Conservation (phyloP, 2,797 vertebrate species). For the Delichon dasypus region DNA sequence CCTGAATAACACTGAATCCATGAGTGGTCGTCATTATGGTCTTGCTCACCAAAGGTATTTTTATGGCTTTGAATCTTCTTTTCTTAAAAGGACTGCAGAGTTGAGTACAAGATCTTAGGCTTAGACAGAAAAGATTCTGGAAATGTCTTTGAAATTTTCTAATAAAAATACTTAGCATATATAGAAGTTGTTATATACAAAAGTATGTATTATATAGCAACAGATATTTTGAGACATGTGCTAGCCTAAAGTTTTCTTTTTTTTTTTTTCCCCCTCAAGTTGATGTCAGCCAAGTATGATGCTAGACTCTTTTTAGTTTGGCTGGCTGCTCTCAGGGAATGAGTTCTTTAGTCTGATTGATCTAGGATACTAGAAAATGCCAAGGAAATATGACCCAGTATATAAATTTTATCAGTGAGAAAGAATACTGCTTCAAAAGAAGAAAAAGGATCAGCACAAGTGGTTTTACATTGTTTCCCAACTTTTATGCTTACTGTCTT, state of each 20-base stretch:
- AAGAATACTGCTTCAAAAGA: background rate
- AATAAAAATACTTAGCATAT: background rate
- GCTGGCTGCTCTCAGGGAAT: background rate
- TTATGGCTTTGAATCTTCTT: background rate
- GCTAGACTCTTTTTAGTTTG: background rate
- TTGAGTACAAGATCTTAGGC: background rate
- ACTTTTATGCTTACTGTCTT: background rate
- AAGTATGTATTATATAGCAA: background rate
- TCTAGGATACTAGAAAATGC: background rate
- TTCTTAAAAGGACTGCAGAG: background rate
- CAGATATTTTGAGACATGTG: background rate
- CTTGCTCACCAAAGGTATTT: background rate
- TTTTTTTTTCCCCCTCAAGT: too few species aligned
- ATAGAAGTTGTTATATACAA: background rate
- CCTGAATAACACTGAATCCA: background rate
- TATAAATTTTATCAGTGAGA: background rate
- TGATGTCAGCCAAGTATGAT: background rate
- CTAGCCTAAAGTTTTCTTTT: background rate
- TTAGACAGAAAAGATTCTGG: background rate
- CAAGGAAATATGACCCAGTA: background rate
- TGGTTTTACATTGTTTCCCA: background rate
- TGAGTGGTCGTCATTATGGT: background rate
- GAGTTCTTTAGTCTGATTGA: background rate
- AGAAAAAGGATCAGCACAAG: background rate
- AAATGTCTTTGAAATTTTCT: background rate